Base-by-base conservation (phyloP, 2,797 vertebrate genomes). In the Chaunax sp. region DNA sequence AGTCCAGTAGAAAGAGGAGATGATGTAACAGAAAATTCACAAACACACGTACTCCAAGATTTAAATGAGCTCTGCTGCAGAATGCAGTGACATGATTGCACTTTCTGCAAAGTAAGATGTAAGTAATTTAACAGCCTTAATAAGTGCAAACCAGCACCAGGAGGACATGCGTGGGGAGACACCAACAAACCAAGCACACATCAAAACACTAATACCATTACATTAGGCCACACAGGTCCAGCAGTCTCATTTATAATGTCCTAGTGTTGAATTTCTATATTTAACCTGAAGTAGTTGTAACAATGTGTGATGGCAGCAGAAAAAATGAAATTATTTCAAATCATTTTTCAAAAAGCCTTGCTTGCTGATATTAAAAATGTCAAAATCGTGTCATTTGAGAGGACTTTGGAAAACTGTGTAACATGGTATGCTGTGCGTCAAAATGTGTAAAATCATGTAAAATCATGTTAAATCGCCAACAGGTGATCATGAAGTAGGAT, bases 101-200 rank as follows among this genome's bases (percentile, higher is more conserved):
- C 44, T 22, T 69, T 43, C 6, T 50, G 18, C 23, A 68, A 35
- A 30, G 59, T 52, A 45, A 77, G 45, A 66, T 47, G 53, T 70
- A 45, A 30, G 28, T 33, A 57, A 75, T 44, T 71, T 41, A 35
- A 58, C 30, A 54, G 22, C 13, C n/a, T 72, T 50, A 54, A 33
- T 26, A 67, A 64, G 6, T 33, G 49, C 64, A 71, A 69, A 22
- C 72, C 77, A 66, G 69, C 66, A 40, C 54, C n/a, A 30, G 46
- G 19, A 44, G 41, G 13, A 37, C 22, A 53, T 46, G n/a, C n/a
- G n/a, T n/a, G n/a, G n/a, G n/a, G n/a, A n/a, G n/a, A n/a, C n/a
- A n/a, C n/a, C n/a, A n/a, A n/a, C n/a, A n/a, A n/a, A n/a, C n/a
- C n/a, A n/a, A n/a, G n/a, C n/a, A n/a, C 54, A 43, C 37, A 28